These are phyloP conservation scores for Nipponia nippon DNA, from an alignment of 2,113 vertebrate genomes.

Conservation along the genomic window DNA sequence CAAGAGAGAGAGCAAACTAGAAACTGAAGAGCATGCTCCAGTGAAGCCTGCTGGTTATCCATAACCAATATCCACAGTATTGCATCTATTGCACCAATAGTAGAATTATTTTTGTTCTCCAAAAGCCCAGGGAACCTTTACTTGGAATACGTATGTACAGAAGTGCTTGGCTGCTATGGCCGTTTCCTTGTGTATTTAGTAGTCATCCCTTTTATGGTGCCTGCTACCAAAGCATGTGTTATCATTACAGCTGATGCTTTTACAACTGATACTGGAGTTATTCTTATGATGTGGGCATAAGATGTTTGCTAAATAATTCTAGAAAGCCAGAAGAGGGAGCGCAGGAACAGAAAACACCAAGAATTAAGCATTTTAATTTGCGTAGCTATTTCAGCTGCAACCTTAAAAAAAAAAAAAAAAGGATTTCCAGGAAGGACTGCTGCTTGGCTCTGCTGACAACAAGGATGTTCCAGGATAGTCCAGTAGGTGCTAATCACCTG, in stretches of 20 bases:
- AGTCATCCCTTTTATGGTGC: background rate
- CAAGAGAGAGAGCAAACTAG: background rate
- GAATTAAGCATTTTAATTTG: background rate
- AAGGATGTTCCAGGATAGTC: background rate
- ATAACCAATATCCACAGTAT: background rate
- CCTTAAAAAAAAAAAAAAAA: background rate
- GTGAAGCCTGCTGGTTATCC: background rate
- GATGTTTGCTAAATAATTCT: background rate
- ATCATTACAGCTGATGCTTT: background rate
- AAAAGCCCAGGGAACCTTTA: background rate
- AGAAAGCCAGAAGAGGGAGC: slow-evolving; percentile 53
- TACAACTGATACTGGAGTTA: background rate
- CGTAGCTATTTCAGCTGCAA: background rate
- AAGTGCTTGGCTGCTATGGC: background rate
- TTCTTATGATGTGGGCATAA: background rate
- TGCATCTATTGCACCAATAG: background rate
- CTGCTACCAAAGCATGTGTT: rapidly evolving
- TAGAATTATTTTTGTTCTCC: background rate
- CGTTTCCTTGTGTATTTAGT: background rate
- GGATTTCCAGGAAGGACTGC: background rate
- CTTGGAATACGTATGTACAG: rapidly evolving
- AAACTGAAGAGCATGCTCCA: background rate
- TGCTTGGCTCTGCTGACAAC: background rate
- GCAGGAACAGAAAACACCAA: slow-evolving; percentile 14
- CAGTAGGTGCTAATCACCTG: background rate